phyloP scores from a whole-genome alignment of 2,888 invertebrate species.

The Ochropleura plecta region DNA sequence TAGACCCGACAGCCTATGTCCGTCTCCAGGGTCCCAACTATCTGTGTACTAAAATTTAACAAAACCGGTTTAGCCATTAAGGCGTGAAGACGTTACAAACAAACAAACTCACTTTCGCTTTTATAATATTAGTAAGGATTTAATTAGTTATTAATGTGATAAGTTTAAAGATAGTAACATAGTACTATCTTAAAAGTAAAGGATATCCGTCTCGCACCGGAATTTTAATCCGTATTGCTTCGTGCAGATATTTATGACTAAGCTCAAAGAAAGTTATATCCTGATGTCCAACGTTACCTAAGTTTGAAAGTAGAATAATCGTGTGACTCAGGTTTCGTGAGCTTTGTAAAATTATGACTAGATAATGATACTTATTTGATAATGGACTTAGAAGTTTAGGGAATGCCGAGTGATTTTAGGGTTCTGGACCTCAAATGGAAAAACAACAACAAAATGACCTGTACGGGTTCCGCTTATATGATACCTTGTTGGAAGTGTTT shows the following conservation, averaged over 20 bases:
- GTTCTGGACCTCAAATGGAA: too few relatives aligned
- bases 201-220: not conserved
- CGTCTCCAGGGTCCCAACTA: too few relatives aligned
- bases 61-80: too few relatives aligned
- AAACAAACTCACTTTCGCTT: too few relatives aligned
- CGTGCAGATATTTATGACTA: conserved; percentile 51
- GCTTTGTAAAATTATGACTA: not conserved
- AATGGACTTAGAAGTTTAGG: not conserved
- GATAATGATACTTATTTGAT: not conserved
- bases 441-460: too few relatives aligned
- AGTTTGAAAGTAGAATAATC: conserved; percentile 38
- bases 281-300: conserved; percentile 27
- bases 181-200: not conserved
- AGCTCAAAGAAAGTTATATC: conserved; percentile 48
- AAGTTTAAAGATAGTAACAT: too few relatives aligned
- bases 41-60: too few relatives aligned
- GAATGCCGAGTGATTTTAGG: not conserved
- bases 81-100: too few relatives aligned
- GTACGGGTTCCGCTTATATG: too few relatives aligned
- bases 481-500: too few relatives aligned
- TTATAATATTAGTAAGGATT: too few relatives aligned
- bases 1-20: too few relatives aligned
- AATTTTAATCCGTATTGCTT: conserved; percentile 25
- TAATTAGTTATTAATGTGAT: not conserved
- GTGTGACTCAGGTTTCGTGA: conserved; percentile 29